Base-by-base conservation (phyloP, 2,113 vertebrate genomes). In the Gavia stellata region DNA sequence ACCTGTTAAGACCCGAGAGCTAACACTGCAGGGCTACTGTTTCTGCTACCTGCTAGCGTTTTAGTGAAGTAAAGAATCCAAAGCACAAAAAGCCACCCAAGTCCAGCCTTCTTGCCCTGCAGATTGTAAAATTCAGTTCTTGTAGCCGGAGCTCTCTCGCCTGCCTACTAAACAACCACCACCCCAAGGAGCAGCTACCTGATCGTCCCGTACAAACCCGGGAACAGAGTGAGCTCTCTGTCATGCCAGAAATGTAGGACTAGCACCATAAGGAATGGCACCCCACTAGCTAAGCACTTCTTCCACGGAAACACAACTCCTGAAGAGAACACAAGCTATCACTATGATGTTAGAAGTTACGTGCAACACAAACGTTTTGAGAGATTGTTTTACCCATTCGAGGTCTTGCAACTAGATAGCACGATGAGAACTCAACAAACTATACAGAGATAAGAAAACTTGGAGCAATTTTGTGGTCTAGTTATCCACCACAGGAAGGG, bases 21-120 rank as follows among this genome's bases (percentile, higher is more conserved):
- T 42, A 47, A 3, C 74, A 1, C 18, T 2, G 15, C 47, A 28
- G 36, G 0, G 0, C 85, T 40, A 2, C 50, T 5, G 1, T 4
- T 44, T 31, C 62, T 33, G 52, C 66, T 25, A 3, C 23, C 50
- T 4, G 3, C 14, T 7, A 5, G 16, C 5, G 11, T 24, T n/a
- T 50, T 66, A 40, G 26, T 6, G 20, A 31, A 50, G 15, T 29
- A n/a, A 40, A 49, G 3, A 82, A 66, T 14, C 14, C 49, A 49
- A 80, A 65, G 58, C 20, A 49, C 33, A 66, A 45, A 58, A 81
- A 77, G 7, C 38, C 44, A 42, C 21, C 3, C 26, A 42, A 56
- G 36, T 25, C 25, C 34, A 67, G 61, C 86, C n/a, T 72, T 55
- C 68, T 42, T 10, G 2, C 29, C 33, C 38, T 36, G 29, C 16